phyloP scores from a whole-genome alignment of 2,797 vertebrate species.

The Kryptopterus vitreolus region DNA sequence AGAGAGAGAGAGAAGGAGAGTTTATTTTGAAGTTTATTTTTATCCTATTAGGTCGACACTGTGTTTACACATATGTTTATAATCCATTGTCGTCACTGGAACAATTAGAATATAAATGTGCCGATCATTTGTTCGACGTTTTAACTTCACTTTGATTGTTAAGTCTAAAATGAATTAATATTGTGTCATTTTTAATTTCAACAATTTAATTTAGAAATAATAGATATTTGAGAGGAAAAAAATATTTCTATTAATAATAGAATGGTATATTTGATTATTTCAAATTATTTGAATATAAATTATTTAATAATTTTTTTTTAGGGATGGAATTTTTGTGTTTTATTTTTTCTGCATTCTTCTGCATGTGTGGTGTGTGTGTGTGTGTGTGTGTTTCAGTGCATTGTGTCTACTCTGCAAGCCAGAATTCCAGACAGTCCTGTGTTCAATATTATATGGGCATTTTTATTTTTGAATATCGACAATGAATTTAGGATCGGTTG shows the following conservation, averaged over 20 bases:
- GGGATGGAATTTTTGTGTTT: too few species aligned
- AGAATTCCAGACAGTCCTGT: neutral
- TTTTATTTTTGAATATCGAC: neutral
- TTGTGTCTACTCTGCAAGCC: neutral
- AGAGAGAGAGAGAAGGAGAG: slow-evolving; percentile 10
- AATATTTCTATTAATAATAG: too few species aligned
- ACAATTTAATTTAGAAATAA: too few species aligned
- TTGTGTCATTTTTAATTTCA: too few species aligned
- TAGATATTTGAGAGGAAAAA: too few species aligned
- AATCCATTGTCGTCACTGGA: too few species aligned
- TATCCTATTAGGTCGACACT: neutral
- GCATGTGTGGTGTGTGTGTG: neutral
- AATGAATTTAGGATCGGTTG: neutral
- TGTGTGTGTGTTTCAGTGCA: neutral
- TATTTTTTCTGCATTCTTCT: too few species aligned
- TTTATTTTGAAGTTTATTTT: slow-evolving; percentile 16
- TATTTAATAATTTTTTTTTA: too few species aligned
- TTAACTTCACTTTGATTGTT: neutral
- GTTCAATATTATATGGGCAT: too few species aligned
- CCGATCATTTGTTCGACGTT: neutral
- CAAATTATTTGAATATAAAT: too few species aligned
- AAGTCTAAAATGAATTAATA: neutral
- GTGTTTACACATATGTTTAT: neutral
- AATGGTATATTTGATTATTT: too few species aligned
- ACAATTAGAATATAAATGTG: neutral